These are phyloP conservation scores for Halcyon badia DNA, from an alignment of 2,797 vertebrate genomes.

Conservation along the genomic window DNA sequence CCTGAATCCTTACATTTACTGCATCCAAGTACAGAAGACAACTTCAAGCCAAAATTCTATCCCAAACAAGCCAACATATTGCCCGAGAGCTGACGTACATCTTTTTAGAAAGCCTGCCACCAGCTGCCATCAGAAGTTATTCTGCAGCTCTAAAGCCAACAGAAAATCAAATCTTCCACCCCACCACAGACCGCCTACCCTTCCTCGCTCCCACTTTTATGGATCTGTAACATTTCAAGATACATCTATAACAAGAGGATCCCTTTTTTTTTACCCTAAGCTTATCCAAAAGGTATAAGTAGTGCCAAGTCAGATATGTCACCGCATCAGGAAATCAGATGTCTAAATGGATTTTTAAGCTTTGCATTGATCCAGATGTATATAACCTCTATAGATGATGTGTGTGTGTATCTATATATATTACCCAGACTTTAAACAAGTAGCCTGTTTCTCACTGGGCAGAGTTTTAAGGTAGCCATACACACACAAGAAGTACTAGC, in stretches of 20 bases:
- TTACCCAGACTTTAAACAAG: not conserved
- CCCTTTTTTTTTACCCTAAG: not conserved
- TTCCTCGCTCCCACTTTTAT: not conserved
- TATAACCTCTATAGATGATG: fast-evolving
- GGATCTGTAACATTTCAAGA: not conserved
- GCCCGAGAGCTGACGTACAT: fast-evolving
- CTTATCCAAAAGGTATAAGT: not conserved
- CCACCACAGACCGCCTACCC: not conserved
- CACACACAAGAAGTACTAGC: not conserved
- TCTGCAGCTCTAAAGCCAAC: not conserved
- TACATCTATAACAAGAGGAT: not conserved
- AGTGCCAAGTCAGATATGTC: not conserved
- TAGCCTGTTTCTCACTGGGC: not conserved
- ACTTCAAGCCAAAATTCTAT: not conserved
- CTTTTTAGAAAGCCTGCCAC: not conserved
- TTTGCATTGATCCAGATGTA: not conserved
- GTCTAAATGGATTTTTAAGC: not conserved
- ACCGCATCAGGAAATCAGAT: not conserved
- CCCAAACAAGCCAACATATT: not conserved
- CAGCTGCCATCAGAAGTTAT: not conserved
- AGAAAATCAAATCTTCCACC: not conserved
- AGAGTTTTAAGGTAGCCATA: not conserved
- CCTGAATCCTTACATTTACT: not conserved
- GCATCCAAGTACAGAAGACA: not conserved
- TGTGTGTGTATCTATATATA: fast-evolving